phyloP scores from a whole-genome alignment of 92 coral and sea anemone genomes.

The Actinostola sp. region DNA sequence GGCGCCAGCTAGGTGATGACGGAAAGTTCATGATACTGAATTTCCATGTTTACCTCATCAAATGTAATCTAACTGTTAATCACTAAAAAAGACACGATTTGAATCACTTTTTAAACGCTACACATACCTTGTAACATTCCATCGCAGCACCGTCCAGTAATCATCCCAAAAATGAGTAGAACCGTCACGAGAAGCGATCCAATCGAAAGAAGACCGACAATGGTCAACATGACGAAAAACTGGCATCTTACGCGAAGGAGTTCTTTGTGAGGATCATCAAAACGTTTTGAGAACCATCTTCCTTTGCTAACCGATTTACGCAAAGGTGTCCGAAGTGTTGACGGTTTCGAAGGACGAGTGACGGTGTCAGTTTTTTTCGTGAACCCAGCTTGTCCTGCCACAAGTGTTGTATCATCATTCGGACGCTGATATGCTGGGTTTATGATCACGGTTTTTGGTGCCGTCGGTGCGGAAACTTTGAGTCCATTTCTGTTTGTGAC shows the following conservation, averaged over 20 bases:
- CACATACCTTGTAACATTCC: conserved; percentile 27
- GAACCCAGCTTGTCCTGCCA: not conserved
- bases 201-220: conserved; percentile 19
- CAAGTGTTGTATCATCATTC: not conserved
- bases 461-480: not conserved
- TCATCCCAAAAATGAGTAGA: conserved; percentile 42
- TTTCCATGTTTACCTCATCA: too few relatives aligned
- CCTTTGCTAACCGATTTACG: not conserved
- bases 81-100: too few relatives aligned
- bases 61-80: not conserved
- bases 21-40: too few relatives aligned
- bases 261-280: conserved; percentile 3
- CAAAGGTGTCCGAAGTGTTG: not conserved
- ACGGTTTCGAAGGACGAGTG: conserved; percentile 1
- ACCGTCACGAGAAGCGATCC: conserved; percentile 33
- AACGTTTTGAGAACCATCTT: conserved; percentile 11
- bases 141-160: conserved; percentile 20
- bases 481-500: not conserved
- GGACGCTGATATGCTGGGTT: conserved; percentile 22
- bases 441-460: not conserved
- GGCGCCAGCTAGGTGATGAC: too few relatives aligned
- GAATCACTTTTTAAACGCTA: not conserved
- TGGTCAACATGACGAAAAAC: not conserved
- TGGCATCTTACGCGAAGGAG: conserved; percentile 8
- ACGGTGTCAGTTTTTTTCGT: not conserved